Base-by-base conservation (phyloP, 1,140 invertebrate species). In the Campoletis sonorensis region DNA sequence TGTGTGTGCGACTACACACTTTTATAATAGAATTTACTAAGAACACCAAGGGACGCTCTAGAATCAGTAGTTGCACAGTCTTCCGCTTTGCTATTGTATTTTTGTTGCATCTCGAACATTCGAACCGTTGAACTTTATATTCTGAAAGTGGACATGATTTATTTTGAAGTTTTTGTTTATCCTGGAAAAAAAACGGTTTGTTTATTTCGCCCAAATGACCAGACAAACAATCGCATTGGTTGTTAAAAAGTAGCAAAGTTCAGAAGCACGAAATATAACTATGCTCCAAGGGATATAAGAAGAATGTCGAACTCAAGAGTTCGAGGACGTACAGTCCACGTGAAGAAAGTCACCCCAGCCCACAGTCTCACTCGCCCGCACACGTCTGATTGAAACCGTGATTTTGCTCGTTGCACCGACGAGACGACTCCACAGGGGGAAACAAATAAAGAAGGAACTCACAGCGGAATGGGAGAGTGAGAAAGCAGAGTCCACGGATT, bases 341-440 rank as follows among this genome's bases (percentile, higher is more conserved):
- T 68, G 71, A 76, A 83, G 68, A 78, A 67, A 67, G 58, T 64
- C 67, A 79, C 49, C 76, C 81, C 81, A 77, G 79, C 40, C 67
- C 51, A 21, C 51, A 21, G 51, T 54, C 51, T 21, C 51, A 27
- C 61, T 82, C 64, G 79, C 75, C 76, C 64, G 68, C 23, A 45
- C 67, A 45, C 84, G 86, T 89, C 85, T 89, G 89, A 90, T 90
- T 91, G 88, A 89, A 91, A 90, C 87, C 86, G 87, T 86, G 90
- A 91, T 91, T 90, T 91, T 88, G 89, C 87, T 89, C 86, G 89
- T 90, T 90, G 87, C 85, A 83, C 77, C 82, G 85, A 45, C 58
- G 21, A 49, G 26, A 78, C 84, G 86, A 86, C 84, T 86, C 37
- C 49, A 49, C 49, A 81, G 64, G 33, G 58, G 49, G 67, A 67